Conservation (phyloP, 2,888 invertebrate species). For the Epirrita christyi region DNA sequence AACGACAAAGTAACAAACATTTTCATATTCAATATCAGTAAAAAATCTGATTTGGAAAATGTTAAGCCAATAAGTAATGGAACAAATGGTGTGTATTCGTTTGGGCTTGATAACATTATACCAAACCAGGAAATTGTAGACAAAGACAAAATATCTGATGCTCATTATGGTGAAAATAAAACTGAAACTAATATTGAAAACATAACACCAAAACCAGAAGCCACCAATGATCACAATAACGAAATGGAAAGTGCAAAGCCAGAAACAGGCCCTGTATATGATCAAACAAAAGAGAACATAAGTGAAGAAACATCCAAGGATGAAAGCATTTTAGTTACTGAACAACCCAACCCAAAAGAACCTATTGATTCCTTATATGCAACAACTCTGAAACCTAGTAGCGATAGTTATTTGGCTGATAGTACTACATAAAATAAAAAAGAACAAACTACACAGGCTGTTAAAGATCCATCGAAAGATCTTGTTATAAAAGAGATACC, state of each 20-base stretch:
- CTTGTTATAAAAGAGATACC: conserved; percentile 1
- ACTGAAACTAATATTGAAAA: too few species aligned
- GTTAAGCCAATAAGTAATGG: conserved; percentile 37
- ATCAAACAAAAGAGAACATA: conserved; percentile 9
- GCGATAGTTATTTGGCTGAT: neutral
- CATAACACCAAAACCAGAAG: conserved; percentile 1
- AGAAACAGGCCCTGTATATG: conserved; percentile 7
- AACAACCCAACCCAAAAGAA: neutral
- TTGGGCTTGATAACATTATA: conserved; percentile 25
- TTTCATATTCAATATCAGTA: conserved; percentile 56
- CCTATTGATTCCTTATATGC: conserved; percentile 1
- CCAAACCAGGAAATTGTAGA: neutral
- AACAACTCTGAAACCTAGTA: conserved; percentile 17
- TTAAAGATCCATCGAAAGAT: neutral
- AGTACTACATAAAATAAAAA: conserved; percentile 4
- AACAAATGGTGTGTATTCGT: conserved; percentile 34
- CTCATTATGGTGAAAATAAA: conserved; percentile 7
- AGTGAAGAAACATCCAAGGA: neutral
- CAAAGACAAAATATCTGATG: neutral
- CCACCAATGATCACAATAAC: neutral
- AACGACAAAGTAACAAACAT: conserved; percentile 64
- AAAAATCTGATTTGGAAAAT: conserved; percentile 40
- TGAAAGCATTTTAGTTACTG: neutral
- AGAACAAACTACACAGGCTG: conserved; percentile 6
- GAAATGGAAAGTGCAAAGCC: conserved; percentile 2